Evolutionary conservation across 2,888 invertebrate species (phyloP).

Genomic region (Chromoteleia sp.): DNA sequence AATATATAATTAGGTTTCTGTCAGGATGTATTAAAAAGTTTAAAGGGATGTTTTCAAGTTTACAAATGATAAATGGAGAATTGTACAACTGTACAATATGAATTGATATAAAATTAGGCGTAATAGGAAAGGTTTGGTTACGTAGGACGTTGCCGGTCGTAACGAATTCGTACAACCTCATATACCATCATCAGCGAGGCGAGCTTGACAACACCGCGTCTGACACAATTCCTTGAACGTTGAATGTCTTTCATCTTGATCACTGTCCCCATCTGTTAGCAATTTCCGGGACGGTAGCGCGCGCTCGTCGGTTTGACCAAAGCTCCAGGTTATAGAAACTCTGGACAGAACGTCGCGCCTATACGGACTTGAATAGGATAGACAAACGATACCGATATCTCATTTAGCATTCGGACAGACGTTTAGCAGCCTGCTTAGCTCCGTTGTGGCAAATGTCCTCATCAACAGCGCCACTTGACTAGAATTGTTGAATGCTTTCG

Average conservation of each 20-base stretch:
- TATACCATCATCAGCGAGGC: constrained; percentile 25
- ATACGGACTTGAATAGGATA: background rate
- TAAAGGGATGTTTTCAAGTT: no score
- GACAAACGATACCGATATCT: background rate
- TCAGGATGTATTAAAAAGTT: no score
- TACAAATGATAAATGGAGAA: no score
- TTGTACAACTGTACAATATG: no score
- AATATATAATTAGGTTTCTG: no score
- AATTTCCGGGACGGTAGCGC: constrained; percentile 1
- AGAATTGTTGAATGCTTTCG: constrained; percentile 59
- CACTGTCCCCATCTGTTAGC: constrained; percentile 34
- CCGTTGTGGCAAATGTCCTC: constrained; percentile 36
- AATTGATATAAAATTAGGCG: no score
- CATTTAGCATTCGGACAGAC: no score
- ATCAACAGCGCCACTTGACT: constrained; percentile 47
- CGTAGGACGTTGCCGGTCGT: no score
- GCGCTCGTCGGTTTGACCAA: no score
- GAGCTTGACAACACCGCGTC: constrained; percentile 32
- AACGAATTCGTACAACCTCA: constrained; percentile 8
- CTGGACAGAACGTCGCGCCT: no score
- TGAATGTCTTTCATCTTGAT: constrained; percentile 46
- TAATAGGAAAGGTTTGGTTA: background rate
- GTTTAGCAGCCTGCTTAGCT: background rate
- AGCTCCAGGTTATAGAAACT: no score
- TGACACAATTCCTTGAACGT: constrained; percentile 20